Evolutionary conservation across 2,113 vertebrate genomes (phyloP).

Genomic region (Hymenochirus boettgeri): DNA sequence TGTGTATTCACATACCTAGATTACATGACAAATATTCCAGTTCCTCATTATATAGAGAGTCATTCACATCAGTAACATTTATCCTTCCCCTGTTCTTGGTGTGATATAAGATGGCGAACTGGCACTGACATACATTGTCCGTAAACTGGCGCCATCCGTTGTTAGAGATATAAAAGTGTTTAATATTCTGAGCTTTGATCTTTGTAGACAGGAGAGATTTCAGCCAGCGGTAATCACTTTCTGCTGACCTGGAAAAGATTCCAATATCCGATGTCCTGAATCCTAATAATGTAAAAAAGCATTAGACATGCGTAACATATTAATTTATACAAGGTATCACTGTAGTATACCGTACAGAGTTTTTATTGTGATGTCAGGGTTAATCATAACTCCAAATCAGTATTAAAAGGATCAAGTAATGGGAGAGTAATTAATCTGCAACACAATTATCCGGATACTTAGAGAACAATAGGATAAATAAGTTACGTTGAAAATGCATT

Average conservation of each 20-base stretch:
- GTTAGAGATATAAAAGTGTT: constrained; percentile 1
- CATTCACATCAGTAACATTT: not conserved
- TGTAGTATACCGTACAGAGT: too few species aligned
- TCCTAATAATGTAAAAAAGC: too few species aligned
- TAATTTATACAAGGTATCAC: too few species aligned
- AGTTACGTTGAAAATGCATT: too few species aligned
- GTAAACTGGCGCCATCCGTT: not conserved
- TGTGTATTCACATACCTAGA: too few species aligned
- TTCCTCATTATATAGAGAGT: constrained; percentile 2
- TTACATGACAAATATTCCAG: not conserved
- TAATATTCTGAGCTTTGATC: not conserved
- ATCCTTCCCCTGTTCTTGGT: constrained; percentile 6
- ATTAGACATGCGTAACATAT: too few species aligned
- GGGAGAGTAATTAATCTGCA: too few species aligned
- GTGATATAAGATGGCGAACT: not conserved
- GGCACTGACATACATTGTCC: not conserved
- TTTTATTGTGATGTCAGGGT: too few species aligned
- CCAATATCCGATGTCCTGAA: not conserved
- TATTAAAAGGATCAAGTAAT: too few species aligned
- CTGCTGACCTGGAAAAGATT: constrained; percentile 12
- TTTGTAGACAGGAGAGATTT: not conserved
- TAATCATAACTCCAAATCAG: too few species aligned
- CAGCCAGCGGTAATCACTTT: not conserved
- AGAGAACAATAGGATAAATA: too few species aligned
- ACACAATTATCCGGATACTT: too few species aligned